Evolutionary conservation across 2,888 invertebrate species (phyloP).

Genomic region (Molanna angustata): DNA sequence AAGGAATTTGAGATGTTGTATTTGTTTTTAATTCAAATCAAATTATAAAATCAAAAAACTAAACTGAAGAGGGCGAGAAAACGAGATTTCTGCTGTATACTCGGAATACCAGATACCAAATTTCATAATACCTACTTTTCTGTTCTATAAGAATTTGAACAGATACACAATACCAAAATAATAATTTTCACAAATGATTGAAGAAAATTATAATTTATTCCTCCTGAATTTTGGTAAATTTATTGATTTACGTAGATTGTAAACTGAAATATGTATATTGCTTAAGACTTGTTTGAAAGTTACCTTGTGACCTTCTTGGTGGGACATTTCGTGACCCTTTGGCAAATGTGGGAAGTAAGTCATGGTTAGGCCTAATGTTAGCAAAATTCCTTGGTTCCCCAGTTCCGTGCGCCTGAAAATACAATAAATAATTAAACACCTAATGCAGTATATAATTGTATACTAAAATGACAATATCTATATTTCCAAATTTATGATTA

Average conservation of each 20-base stretch:
- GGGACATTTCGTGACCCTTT: conserved; percentile 3
- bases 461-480: too few relatives aligned
- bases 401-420: neutral
- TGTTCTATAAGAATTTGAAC: neutral
- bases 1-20: too few relatives aligned
- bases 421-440: too few relatives aligned
- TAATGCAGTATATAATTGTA: too few relatives aligned
- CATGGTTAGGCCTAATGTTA: neutral
- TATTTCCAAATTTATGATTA: too few relatives aligned
- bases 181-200: neutral
- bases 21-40: too few relatives aligned
- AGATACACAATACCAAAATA: neutral
- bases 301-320: conserved; percentile 12
- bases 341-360: conserved; percentile 11
- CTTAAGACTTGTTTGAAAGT: neutral
- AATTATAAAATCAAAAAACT: too few relatives aligned
- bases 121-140: too few relatives aligned
- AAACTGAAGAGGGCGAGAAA: too few relatives aligned
- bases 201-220: too few relatives aligned
- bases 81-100: too few relatives aligned
- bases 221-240: neutral
- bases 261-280: neutral
- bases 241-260: neutral
- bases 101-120: too few relatives aligned
- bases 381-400: neutral